A percentile compares a stretch with the other conserved stretches of the same genome.
phyloP scores from a whole-genome alignment of 2,888 invertebrate genomes.

The Zygaena filipendulae region DNA sequence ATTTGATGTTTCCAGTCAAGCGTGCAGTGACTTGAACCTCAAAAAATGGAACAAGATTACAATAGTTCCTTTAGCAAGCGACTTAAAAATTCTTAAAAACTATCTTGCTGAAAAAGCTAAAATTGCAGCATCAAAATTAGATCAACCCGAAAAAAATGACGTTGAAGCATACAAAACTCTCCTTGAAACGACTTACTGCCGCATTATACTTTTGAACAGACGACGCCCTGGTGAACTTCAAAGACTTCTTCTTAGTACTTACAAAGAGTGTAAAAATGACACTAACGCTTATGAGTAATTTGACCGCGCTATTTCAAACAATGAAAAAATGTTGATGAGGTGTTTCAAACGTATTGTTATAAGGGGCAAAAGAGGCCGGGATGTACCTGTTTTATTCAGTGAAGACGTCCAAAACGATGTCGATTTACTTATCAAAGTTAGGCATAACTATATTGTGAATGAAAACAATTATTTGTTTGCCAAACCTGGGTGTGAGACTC shows the following conservation, averaged over 20 bases:
- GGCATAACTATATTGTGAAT: too few relatives aligned
- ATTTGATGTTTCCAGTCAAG: slow-evolving; percentile 11
- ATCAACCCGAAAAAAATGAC: too few relatives aligned
- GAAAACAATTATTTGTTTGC: too few relatives aligned
- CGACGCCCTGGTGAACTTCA: slow-evolving; percentile 14
- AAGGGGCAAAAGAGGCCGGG: slow-evolving; percentile 10
- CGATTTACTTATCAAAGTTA: too few relatives aligned
- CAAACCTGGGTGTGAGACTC: too few relatives aligned
- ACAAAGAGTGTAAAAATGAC: slow-evolving; percentile 6
- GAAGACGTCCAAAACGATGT: slow-evolving; percentile 17
- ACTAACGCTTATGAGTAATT: slow-evolving; percentile 17
- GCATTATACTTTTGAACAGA: slow-evolving; percentile 11
- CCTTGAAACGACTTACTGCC: slow-evolving; percentile 10
- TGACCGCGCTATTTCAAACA: slow-evolving; percentile 10
- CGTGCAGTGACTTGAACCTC: slow-evolving; percentile 10
- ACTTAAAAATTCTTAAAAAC: slow-evolving; percentile 16
- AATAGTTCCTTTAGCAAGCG: slow-evolving; percentile 13
- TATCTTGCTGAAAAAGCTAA: slow-evolving; percentile 10
- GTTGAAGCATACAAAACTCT: slow-evolving; percentile 9
- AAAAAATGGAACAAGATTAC: slow-evolving; percentile 13
- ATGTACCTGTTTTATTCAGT: slow-evolving; percentile 17
- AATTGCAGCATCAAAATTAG: slow-evolving; percentile 3
- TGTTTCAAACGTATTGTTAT: slow-evolving; percentile 17
- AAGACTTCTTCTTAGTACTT: slow-evolving; percentile 9
- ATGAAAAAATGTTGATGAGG: slow-evolving; percentile 16